These are phyloP conservation scores for Leptocoma aspasia DNA, from an alignment of 2,113 vertebrate genomes.

Conservation along the genomic window DNA sequence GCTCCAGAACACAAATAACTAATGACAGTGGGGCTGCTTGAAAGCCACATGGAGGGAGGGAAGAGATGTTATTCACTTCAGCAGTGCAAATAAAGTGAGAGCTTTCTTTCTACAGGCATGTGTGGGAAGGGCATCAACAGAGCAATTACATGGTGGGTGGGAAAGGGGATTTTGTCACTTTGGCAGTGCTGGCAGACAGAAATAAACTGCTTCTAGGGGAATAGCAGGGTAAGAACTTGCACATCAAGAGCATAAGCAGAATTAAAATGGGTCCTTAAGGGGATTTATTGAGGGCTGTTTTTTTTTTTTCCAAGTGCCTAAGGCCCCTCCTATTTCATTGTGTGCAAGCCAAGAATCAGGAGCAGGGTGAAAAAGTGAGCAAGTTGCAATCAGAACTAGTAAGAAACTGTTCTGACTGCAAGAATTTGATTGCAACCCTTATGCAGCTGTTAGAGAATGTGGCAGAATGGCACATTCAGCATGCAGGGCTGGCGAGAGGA, in stretches of 20 bases:
- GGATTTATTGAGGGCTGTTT: conserved; percentile 15
- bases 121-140: conserved; percentile 67
- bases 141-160: conserved; percentile 63
- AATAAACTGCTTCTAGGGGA: conserved; percentile 62
- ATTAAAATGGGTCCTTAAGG: conserved; percentile 51
- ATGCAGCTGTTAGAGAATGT: not conserved
- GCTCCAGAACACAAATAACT: conserved; percentile 23
- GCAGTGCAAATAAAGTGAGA: conserved; percentile 6
- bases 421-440: not conserved
- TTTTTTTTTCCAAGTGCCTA: not conserved
- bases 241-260: conserved; percentile 57
- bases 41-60: conserved; percentile 28
- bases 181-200: conserved; percentile 58
- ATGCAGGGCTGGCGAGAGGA: not conserved
- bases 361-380: not conserved
- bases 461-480: fast-evolving
- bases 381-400: not conserved
- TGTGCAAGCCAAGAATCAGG: not conserved
- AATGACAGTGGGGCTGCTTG: conserved; percentile 38
- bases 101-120: conserved; percentile 43
- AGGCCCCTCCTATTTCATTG: conserved; percentile 19
- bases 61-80: conserved; percentile 47
- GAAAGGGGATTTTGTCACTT: conserved; percentile 66
- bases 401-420: not conserved
- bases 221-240: conserved; percentile 51